These are phyloP conservation scores for Siniperca chuatsi DNA, from an alignment of 2,113 vertebrate species.

Conservation along the genomic window DNA sequence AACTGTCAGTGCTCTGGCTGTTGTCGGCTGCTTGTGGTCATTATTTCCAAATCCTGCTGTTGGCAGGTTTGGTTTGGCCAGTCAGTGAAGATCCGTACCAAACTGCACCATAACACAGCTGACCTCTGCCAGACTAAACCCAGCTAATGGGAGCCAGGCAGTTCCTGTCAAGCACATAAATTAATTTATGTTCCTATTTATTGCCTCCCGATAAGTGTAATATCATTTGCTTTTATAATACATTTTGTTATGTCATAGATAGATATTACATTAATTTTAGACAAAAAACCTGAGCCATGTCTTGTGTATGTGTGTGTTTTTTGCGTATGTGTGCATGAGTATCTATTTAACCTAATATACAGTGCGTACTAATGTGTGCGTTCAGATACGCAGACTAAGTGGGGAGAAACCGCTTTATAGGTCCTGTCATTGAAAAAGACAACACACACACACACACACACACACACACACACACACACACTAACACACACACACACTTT, in stretches of 20 bases:
- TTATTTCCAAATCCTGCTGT: constrained; percentile 58
- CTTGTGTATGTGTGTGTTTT: not conserved
- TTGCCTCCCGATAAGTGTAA: not conserved
- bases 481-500: not conserved
- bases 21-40: constrained; percentile 26
- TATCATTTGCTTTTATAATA: not conserved
- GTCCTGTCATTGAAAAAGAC: constrained; percentile 34
- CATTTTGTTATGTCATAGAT: not conserved
- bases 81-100: constrained; percentile 22
- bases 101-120: constrained; percentile 12
- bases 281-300: not conserved
- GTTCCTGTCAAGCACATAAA: constrained; percentile 11
- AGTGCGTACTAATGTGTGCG: not conserved
- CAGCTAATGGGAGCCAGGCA: constrained; percentile 22
- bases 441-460: not conserved
- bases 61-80: constrained; percentile 36
- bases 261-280: not conserved
- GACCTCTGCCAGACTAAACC: constrained; percentile 22
- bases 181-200: not conserved
- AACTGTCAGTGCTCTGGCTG: constrained; percentile 22
- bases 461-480: no score
- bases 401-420: constrained; percentile 18
- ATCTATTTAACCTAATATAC: not conserved
- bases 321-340: not conserved
- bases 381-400: constrained; percentile 39